These are phyloP conservation scores for Rana temporaria DNA, from an alignment of 2,113 vertebrate genomes.

Conservation along the genomic window DNA sequence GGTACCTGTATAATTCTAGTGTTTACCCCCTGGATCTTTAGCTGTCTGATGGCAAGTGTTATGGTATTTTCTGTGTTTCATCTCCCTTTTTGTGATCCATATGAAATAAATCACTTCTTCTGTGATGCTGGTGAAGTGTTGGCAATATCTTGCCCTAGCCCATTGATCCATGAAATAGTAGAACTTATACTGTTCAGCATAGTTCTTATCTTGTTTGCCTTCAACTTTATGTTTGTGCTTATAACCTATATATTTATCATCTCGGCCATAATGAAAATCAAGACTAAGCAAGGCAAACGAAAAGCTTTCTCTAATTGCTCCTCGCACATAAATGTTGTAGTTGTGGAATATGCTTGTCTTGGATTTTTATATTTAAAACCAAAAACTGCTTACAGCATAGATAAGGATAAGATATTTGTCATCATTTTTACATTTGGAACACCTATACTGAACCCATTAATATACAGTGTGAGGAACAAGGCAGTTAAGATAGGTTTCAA, in stretches of 20 bases:
- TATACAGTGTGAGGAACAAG: constrained; percentile 36
- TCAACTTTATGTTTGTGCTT: constrained; percentile 37
- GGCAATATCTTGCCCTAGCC: constrained; percentile 28
- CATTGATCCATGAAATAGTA: neutral
- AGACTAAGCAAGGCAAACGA: constrained; percentile 7
- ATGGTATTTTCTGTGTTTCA: constrained; percentile 61
- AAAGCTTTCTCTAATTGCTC: constrained; percentile 59
- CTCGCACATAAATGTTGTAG: constrained; percentile 25
- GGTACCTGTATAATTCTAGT: constrained; percentile 54
- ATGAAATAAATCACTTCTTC: constrained; percentile 62
- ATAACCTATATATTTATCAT: constrained; percentile 51
- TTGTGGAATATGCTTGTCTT: constrained; percentile 25
- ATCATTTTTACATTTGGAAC: neutral
- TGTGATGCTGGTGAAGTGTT: constrained; percentile 61
- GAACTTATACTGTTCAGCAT: neutral
- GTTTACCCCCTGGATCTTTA: constrained; percentile 28
- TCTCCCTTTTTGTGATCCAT: constrained; percentile 60
- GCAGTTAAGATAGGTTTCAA: constrained; percentile 18
- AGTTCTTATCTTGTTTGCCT: constrained; percentile 28
- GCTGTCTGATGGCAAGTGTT: constrained; percentile 58
- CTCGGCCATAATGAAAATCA: constrained; percentile 43
- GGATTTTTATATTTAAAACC: constrained; percentile 7
- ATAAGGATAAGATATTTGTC: constrained; percentile 24
- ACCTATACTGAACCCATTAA: constrained; percentile 36
- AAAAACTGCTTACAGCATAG: neutral